Base-by-base conservation (phyloP, 2,113 vertebrate species). In the Emydura subglobosa region DNA sequence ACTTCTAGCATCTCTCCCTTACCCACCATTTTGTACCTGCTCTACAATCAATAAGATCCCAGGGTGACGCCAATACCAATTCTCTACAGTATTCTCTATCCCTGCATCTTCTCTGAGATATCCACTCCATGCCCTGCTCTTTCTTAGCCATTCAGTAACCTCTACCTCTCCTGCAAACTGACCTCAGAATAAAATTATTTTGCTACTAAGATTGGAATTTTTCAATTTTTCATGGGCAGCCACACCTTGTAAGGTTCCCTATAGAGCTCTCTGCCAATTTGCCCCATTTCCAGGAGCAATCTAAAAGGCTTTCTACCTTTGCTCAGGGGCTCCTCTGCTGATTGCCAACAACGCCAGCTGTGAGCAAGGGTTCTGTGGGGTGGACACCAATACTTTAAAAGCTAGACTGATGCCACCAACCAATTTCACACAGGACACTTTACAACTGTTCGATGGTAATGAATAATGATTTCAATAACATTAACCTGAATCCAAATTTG, bases 291-390 rank as follows among this genome's bases (percentile, higher is more conserved):
- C 95, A 95, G 95, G 54, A 94, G 65, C 92, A 92, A 96, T 91
- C 93, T 97, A 65, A 88, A 95, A 94, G 76, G 96, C 90, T 79
- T 81, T 95, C 96, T 97, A 95, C 96, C 96, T 95, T 96, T 96
- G 79, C 16, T 80, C 78, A 91, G 10, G n/a, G 90, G 86, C 94
- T 95, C 94, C 96, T 83, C 94, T 95, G 82, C 54, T 90, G 42
- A 87, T 6, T 51, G 87, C 93, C 82, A 1, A 82, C n/a, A 74
- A 74, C 57, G 57, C 80, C 93, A 93, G 93, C 68, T 53, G 17
- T 54, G 27, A 79, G 34, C n/a, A 85, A 22, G 79, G 25, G 9
- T 72, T 57, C 21, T 44, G n/a, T 47, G 31, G 57, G 55, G 34
- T 50, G 42, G 31, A n/a, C 54, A 49, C 27, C 22, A 51, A 39